A percentile compares a stretch with the other conserved stretches of the same genome.
These are phyloP conservation scores for Pollenia amentaria DNA, from an alignment of 2,888 invertebrate species.

Conservation along the genomic window DNA sequence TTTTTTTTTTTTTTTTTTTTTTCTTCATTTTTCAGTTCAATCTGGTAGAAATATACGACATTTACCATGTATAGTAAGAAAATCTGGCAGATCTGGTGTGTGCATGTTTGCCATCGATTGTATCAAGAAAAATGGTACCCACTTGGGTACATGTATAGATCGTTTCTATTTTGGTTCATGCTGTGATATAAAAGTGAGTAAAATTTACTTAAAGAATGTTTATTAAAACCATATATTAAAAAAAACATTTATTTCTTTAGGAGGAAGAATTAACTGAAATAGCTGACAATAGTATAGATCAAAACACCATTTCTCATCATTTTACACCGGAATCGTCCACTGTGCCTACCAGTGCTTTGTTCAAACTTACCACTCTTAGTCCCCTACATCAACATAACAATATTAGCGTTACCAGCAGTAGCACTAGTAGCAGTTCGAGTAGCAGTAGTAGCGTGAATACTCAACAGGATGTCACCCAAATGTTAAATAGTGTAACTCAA, in stretches of 20 bases:
- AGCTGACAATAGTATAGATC: slow-evolving; percentile 84
- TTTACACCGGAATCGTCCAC: slow-evolving; percentile 83
- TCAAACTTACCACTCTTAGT: slow-evolving; percentile 80
- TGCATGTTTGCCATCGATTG: slow-evolving; percentile 98
- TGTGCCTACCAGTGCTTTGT: slow-evolving; percentile 80
- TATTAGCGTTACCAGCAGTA: slow-evolving; percentile 46
- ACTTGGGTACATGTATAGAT: slow-evolving; percentile 96
- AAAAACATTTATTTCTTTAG: slow-evolving; percentile 68
- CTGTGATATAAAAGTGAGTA: slow-evolving; percentile 89
- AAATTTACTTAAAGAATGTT: neutral
- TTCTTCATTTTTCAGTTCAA: slow-evolving; percentile 87
- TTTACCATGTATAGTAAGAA: slow-evolving; percentile 93
- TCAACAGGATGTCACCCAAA: slow-evolving; percentile 47
- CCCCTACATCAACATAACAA: slow-evolving; percentile 58
- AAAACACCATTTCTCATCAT: slow-evolving; percentile 84
- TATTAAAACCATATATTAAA: neutral
- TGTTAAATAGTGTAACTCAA: slow-evolving; percentile 57
- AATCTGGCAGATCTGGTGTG: slow-evolving; percentile 91
- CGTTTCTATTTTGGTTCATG: slow-evolving; percentile 97
- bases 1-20: slow-evolving; percentile 84
- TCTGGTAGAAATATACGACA: slow-evolving; percentile 95
- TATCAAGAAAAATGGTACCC: slow-evolving; percentile 94
- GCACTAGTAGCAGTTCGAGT: slow-evolving; percentile 42
- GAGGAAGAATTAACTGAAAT: slow-evolving; percentile 82
- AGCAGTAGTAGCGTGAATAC: slow-evolving; percentile 2